These are phyloP conservation scores for Neoniphon sammara DNA, from an alignment of 2,797 vertebrate species.

Conservation along the genomic window DNA sequence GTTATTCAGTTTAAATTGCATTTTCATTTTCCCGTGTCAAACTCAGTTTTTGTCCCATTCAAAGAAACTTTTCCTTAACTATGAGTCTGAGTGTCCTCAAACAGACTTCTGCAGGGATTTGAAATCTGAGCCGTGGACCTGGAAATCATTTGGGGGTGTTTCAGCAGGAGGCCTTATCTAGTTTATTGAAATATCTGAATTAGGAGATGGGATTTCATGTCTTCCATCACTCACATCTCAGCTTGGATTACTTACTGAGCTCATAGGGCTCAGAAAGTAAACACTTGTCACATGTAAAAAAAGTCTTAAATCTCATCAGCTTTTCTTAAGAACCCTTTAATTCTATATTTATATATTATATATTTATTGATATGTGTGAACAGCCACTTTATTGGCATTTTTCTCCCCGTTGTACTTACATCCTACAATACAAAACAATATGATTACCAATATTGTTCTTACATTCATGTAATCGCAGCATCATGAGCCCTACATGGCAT, in stretches of 20 bases:
- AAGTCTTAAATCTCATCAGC: conserved; percentile 10
- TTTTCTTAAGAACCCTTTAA: neutral
- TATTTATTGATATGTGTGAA: neutral
- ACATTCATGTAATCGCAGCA: too few species aligned
- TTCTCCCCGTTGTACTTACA: neutral
- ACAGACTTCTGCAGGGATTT: neutral
- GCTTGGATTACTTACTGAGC: conserved; percentile 15
- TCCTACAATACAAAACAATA: neutral
- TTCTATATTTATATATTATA: too few species aligned
- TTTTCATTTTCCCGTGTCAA: conserved; percentile 32
- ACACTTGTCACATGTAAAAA: conserved; percentile 30
- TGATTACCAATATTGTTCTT: neutral
- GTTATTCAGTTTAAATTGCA: conserved; percentile 40
- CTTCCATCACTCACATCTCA: conserved; percentile 27
- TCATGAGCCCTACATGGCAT: too few species aligned
- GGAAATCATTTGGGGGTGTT: conserved; percentile 6
- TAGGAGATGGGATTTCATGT: neutral
- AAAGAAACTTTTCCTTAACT: conserved; percentile 8
- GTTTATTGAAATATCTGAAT: conserved; percentile 26
- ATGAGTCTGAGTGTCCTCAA: conserved; percentile 10
- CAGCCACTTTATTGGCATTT: neutral
- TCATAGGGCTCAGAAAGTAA: conserved; percentile 34
- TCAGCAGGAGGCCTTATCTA: conserved; percentile 8
- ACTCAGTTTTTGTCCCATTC: conserved; percentile 1
- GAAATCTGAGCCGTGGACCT: neutral